A percentile compares a stretch with the other conserved stretches of the same genome.
Evolutionary conservation across 2,888 invertebrate genomes (phyloP).

Genomic region (Platycheirus albimanus): DNA sequence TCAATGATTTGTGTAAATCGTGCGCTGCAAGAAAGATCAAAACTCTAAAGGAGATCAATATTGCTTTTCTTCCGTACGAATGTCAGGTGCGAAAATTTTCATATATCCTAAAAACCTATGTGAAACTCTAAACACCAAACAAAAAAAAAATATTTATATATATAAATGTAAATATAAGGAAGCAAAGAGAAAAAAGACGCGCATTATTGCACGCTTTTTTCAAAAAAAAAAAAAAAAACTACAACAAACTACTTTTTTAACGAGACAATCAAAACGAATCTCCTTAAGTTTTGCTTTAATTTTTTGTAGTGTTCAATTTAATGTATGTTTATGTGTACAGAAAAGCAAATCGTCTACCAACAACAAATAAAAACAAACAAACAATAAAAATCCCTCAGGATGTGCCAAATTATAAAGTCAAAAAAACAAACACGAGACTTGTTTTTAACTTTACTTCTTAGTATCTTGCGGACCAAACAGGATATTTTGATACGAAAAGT

Average conservation of each 20-base stretch:
- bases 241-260: slow-evolving; percentile 25
- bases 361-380: slow-evolving; percentile 72
- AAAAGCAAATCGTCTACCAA: slow-evolving; percentile 80
- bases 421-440: slow-evolving; percentile 57
- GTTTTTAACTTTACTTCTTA: slow-evolving; percentile 19
- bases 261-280: slow-evolving; percentile 75
- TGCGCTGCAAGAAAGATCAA: slow-evolving; percentile 97
- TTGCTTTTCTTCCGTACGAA: slow-evolving; percentile 99
- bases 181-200: slow-evolving; percentile 45
- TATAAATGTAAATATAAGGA: not conserved
- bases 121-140: slow-evolving; percentile 61
- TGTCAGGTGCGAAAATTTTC: slow-evolving; percentile 89
- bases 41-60: slow-evolving; percentile 99
- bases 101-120: slow-evolving; percentile 62
- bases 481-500: slow-evolving; percentile 25
- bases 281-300: slow-evolving; percentile 82
- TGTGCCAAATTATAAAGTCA: slow-evolving; percentile 76
- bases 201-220: slow-evolving; percentile 57
- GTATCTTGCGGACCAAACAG: not conserved
- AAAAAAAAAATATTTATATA: slow-evolving; percentile 13
- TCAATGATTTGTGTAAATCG: slow-evolving; percentile 98
- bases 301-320: slow-evolving; percentile 83
- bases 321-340: slow-evolving; percentile 82
- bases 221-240: slow-evolving; percentile 3
- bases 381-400: slow-evolving; percentile 60